These are phyloP conservation scores for Scaptomyza cyrtandrae DNA, from an alignment of 2,888 invertebrate genomes.

Conservation along the genomic window DNA sequence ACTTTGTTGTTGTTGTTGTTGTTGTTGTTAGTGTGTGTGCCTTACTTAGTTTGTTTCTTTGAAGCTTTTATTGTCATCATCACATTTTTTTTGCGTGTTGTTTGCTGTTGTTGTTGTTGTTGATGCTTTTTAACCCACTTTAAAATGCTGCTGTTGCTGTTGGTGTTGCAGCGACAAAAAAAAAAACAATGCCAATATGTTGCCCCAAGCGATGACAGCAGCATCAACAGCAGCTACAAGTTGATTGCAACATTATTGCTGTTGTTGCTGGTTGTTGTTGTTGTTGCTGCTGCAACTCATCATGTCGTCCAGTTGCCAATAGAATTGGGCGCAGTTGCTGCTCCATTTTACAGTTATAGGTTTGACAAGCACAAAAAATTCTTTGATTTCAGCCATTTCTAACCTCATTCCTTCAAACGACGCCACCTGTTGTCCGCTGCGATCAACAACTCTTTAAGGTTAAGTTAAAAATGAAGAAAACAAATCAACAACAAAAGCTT, in stretches of 20 bases:
- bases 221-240: conserved; percentile 11
- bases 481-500: too few species aligned
- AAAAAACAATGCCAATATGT: conserved; percentile 44
- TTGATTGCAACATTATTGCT: conserved; percentile 50
- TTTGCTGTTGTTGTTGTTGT: too few species aligned
- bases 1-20: conserved; percentile 25
- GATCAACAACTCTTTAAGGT: not conserved
- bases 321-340: conserved; percentile 55
- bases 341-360: conserved; percentile 23
- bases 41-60: conserved; percentile 37
- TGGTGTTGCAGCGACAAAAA: conserved; percentile 47
- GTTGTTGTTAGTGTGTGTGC: conserved; percentile 29
- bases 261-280: conserved; percentile 20
- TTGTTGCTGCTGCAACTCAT: conserved; percentile 47
- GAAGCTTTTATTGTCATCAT: conserved; percentile 55
- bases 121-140: conserved; percentile 68
- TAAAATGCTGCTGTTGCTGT: conserved; percentile 43
- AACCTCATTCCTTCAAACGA: conserved; percentile 12
- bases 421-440: conserved; percentile 6
- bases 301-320: conserved; percentile 52
- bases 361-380: conserved; percentile 2
- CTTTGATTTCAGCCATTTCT: conserved; percentile 4
- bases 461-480: not conserved
- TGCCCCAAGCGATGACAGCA: conserved; percentile 54
- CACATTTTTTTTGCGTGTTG: conserved; percentile 54